Conservation (phyloP, 2,888 invertebrate genomes). For the Rhagophthalmus giganteus region DNA sequence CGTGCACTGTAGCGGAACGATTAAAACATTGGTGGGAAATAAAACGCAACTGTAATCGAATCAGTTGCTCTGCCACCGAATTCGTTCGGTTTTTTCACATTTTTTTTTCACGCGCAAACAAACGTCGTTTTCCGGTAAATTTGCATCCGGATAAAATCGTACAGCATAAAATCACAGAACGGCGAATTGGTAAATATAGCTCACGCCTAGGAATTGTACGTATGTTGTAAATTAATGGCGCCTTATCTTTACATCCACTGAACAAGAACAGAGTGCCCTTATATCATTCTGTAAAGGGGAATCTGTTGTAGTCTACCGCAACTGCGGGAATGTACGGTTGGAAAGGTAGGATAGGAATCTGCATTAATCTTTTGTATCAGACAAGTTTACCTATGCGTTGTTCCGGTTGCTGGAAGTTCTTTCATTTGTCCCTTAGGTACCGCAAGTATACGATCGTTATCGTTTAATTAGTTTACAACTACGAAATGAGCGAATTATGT, state of each 20-base stretch:
- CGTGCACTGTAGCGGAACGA: background rate
- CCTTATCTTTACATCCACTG: background rate
- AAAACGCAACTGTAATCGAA: constrained; percentile 12
- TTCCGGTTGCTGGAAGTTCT: too few species aligned
- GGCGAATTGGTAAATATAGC: too few species aligned
- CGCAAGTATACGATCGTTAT: too few species aligned
- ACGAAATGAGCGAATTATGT: too few species aligned
- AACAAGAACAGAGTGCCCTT: background rate
- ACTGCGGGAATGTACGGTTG: background rate
- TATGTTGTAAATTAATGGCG: background rate
- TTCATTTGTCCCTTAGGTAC: too few species aligned
- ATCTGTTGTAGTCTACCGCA: background rate
- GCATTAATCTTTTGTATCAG: constrained; percentile 6
- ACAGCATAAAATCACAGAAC: too few species aligned
- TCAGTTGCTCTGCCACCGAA: background rate
- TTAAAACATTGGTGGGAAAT: constrained; percentile 8
- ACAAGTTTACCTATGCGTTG: background rate
- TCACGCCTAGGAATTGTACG: too few species aligned
- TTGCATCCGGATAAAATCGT: too few species aligned
- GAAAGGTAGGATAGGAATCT: background rate
- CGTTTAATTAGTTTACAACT: too few species aligned
- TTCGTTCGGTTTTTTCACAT: too few species aligned
- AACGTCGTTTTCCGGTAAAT: too few species aligned
- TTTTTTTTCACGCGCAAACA: too few species aligned
- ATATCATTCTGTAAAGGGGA: background rate